Base-by-base conservation (phyloP, 2,113 vertebrate species). In the Pseudolaguvia tuberculata region DNA sequence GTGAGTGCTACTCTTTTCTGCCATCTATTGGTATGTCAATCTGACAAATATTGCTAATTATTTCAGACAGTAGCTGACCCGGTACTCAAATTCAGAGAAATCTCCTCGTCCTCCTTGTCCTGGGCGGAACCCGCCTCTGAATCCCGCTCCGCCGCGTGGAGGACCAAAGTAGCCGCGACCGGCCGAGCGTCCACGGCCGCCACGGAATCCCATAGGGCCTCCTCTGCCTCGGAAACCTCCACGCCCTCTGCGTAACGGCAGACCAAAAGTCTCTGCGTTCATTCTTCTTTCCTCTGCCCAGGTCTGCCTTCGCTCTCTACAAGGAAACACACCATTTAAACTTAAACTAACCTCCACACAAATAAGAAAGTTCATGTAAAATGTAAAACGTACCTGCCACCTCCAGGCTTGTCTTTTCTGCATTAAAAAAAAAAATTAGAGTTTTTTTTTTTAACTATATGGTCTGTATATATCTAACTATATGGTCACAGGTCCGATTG, bases 261-360 rank as follows among this genome's bases (percentile, higher is more conserved):
- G 91, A 66, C 97, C 96, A 8, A 99, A 99, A 0, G 97, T 99
- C 91, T 99, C 97, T 0, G 94, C 91, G 57, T 99, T 99, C 88
- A 98, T 80, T 65, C 94, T 89, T 79, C 97, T 91, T 84, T 99
- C 97, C 83, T 99, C 97, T 1, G 95, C 95, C 97, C 97, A 98
- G 61, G 94, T 98, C 48, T 93, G 89, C 88, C 95, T 92, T 45
- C 97, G 89, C n/a, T 98, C 94, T 84, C 97, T 99, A 76, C 2
- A 5, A 17, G 31, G 31, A 35, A 35, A 13, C 8, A 51, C 35
- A 57, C 5, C 2, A 65, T 2, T 48, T 1, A 45, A 31, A 7
- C 12, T 42, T 42, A 9, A 42, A 42, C 39, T 8, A 42, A 42
- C 5, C 1, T 6, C 4, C 7, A 42, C 39, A 42, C 4, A 6